Evolutionary conservation across 2,888 invertebrate genomes (phyloP).

Genomic region (Macroteleia sp.): DNA sequence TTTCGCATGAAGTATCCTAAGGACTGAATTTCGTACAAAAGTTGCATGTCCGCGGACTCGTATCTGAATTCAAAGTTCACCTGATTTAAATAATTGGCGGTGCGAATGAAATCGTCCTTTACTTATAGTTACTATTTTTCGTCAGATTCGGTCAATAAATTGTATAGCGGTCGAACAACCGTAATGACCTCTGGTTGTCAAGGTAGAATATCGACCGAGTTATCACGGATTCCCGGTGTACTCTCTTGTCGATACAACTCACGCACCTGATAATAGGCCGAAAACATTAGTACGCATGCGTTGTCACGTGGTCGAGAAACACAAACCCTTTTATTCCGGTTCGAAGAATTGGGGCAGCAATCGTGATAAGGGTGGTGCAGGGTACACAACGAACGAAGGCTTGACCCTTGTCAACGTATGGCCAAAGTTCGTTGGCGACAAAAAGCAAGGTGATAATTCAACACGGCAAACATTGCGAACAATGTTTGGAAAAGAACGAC

Average conservation of each 20-base stretch:
- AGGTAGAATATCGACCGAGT: slow-evolving; percentile 43
- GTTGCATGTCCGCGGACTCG: background rate
- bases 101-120: background rate
- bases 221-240: slow-evolving; percentile 36
- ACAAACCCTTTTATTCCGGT: slow-evolving; percentile 68
- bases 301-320: slow-evolving; percentile 50
- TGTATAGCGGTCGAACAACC: slow-evolving; percentile 31
- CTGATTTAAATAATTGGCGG: slow-evolving; percentile 14
- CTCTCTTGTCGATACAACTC: slow-evolving; percentile 55
- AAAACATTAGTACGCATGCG: slow-evolving; percentile 64
- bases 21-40: slow-evolving; percentile 1
- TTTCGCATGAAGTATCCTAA: background rate
- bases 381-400: slow-evolving; percentile 65
- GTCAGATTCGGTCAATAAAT: slow-evolving; percentile 11
- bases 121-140: background rate
- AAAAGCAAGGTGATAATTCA: slow-evolving; percentile 66
- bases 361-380: slow-evolving; percentile 72
- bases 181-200: slow-evolving; percentile 37
- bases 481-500: slow-evolving; percentile 28
- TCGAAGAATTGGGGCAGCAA: slow-evolving; percentile 72
- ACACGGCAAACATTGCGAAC: slow-evolving; percentile 53
- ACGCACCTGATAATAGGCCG: slow-evolving; percentile 56
- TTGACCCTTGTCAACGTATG: slow-evolving; percentile 72
- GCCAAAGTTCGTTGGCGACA: slow-evolving; percentile 52
- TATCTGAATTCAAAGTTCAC: slow-evolving; percentile 7